Conservation (phyloP, 2,888 invertebrate species). For the Penaeus monodon region DNA sequence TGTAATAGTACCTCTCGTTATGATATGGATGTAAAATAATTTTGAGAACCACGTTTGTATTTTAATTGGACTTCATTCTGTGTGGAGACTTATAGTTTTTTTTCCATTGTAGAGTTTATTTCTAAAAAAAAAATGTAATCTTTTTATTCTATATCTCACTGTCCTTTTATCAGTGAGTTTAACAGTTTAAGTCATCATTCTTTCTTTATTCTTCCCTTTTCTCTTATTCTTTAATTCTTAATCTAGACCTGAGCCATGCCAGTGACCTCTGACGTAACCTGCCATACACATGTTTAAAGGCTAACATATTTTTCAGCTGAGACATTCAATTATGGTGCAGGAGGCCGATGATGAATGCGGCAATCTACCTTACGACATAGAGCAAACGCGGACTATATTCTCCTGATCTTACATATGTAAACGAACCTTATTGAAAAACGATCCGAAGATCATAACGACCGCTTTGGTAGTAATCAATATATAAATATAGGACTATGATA, state of each 20-base stretch:
- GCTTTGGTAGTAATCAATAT: conserved; percentile 48
- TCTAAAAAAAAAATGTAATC: no score
- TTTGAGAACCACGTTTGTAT: no score
- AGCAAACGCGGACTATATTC: conserved; percentile 13
- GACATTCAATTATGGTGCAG: conserved; percentile 39
- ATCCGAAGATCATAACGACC: conserved; percentile 48
- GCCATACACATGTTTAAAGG: conserved; percentile 27
- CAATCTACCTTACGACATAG: conserved; percentile 18
- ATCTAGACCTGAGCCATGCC: neutral
- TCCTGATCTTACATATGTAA: conserved; percentile 33
- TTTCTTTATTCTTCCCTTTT: no score
- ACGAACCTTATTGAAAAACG: conserved; percentile 44
- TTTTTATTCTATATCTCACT: no score
- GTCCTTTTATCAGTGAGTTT: no score
- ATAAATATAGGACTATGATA: conserved; percentile 39
- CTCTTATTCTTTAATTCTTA: no score
- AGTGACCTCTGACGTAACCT: neutral
- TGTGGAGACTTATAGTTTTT: no score
- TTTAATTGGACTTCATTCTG: no score
- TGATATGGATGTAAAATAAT: no score
- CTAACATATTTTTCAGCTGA: neutral
- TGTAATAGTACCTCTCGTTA: no score
- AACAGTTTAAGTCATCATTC: no score
- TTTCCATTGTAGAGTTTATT: no score
- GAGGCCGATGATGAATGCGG: conserved; percentile 6